Base-by-base conservation (phyloP, 2,797 vertebrate species). In the Smutsia gigantea region DNA sequence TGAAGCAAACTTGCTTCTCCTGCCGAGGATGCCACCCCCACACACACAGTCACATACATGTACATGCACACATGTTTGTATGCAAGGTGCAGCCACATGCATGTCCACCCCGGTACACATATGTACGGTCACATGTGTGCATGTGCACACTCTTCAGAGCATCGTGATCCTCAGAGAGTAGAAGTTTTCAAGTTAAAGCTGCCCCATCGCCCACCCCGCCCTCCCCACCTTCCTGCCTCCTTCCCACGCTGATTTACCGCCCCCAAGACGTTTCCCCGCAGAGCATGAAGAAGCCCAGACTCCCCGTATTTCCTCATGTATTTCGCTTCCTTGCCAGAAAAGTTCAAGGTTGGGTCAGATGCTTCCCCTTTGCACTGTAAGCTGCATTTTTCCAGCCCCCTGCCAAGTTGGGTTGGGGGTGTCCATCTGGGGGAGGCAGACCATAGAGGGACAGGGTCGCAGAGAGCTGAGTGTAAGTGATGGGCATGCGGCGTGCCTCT, bases 341-440 rank as follows among this genome's bases (percentile, higher is more conserved):
- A 98, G 98, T 98, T 98, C 98, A 98, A 64, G 90, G 66, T 93
- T 55, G 74, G 98, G 98, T 97, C 98, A 98, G 72, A 57, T n/a
- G 78, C 29, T 71, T 87, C 82, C 42, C 37, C 57, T 95, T 82
- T 27, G 92, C 46, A 19, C 81, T 96, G 84, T 29, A 86, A 91
- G 84, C 81, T 90, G 63, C 46, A 78, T 96, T 49, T 92, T 74
- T 96, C 66, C 92, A 94, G 53, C n/a, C n/a, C 85, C 53, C 64
- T 11, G 17, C 87, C 71, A 25, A 68, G 71, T 74, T 11, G n/a
- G 59, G 77, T 23, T 74, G 5, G 1, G 2, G 19, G 29, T 42
- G 93, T 78, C 79, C 46, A 72, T 27, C 4, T 0, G 9, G 63
- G 78, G 53, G 46, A 63, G 19, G 49, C 27, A 68, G 29, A 39